These are phyloP conservation scores for Nomada flava DNA, from an alignment of 2,888 invertebrate genomes.

Conservation along the genomic window DNA sequence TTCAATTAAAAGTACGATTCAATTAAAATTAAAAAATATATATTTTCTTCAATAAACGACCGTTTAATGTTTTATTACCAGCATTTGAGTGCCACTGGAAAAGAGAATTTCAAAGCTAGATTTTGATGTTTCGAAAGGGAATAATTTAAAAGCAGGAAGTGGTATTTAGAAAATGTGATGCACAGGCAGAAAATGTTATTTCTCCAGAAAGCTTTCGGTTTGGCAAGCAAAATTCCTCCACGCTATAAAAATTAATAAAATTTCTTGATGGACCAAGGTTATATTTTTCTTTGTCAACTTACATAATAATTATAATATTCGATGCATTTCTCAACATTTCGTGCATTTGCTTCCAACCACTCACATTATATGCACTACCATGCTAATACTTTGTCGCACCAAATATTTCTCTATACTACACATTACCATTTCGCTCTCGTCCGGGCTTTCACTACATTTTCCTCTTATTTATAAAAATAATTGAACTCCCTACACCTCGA, in stretches of 20 bases:
- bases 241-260: no score
- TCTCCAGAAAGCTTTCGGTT: no score
- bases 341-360: background rate
- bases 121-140: background rate
- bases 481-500: no score
- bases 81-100: background rate
- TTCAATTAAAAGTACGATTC: background rate
- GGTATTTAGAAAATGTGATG: background rate
- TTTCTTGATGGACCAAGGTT: no score
- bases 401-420: no score
- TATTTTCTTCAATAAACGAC: background rate
- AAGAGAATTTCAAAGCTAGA: background rate
- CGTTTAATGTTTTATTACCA: background rate
- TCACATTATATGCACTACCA: background rate
- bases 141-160: background rate
- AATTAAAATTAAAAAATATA: background rate
- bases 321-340: slow-evolving; percentile 1
- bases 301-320: background rate
- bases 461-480: no score
- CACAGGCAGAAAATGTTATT: background rate
- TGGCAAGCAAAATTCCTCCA: no score
- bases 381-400: no score
- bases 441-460: no score
- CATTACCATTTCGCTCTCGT: no score
- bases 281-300: background rate